These are phyloP conservation scores for Corydoras maculifer DNA, from an alignment of 2,113 vertebrate genomes.

Conservation along the genomic window DNA sequence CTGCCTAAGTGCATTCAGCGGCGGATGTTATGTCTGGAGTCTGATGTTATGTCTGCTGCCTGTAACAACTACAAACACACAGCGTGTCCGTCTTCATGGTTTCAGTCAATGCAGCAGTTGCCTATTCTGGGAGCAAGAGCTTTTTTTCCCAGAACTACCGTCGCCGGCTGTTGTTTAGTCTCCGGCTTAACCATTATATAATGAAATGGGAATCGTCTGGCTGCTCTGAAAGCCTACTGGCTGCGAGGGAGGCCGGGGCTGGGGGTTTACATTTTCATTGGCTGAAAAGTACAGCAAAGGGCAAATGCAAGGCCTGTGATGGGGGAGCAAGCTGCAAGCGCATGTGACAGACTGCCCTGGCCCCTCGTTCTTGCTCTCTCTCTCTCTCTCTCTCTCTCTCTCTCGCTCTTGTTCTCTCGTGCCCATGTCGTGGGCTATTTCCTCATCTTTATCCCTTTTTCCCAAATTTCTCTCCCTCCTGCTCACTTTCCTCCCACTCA, in stretches of 20 bases:
- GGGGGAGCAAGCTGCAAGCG: constrained; percentile 31
- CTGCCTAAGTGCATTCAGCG: neutral
- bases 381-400: constrained; percentile 16
- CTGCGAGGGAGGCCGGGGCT: constrained; percentile 36
- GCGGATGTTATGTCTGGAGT: neutral
- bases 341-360: constrained; percentile 29
- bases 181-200: constrained; percentile 40
- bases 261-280: constrained; percentile 31
- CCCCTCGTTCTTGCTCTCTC: constrained; percentile 12
- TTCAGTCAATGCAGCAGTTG: neutral
- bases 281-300: constrained; percentile 18
- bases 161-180: constrained; percentile 39
- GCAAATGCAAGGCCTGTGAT: constrained; percentile 29
- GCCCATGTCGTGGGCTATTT: neutral
- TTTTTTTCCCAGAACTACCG: constrained; percentile 31
- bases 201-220: constrained; percentile 39
- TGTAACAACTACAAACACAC: neutral
- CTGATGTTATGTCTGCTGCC: constrained; percentile 5
- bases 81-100: neutral
- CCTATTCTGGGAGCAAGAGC: neutral
- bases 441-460: constrained; percentile 12
- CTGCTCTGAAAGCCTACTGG: constrained; percentile 33
- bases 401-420: neutral
- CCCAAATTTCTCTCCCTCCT: constrained; percentile 1
- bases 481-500: constrained; percentile 17